phyloP scores from a whole-genome alignment of 2,113 vertebrate genomes.

The Cheilinus undulatus region DNA sequence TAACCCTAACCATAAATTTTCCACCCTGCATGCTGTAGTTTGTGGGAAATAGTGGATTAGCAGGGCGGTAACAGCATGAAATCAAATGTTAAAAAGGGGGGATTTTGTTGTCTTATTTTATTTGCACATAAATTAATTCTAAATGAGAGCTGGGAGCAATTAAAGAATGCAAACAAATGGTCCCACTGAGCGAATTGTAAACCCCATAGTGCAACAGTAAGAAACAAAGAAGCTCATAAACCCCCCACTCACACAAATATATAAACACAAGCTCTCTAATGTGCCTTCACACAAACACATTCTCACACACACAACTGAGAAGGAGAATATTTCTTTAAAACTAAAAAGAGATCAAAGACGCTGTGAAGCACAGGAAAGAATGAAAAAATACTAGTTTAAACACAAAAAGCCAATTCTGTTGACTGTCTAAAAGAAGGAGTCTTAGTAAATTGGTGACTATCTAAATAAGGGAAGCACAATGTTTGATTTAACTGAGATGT shows the following conservation, averaged over 20 bases:
- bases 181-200: neutral
- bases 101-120: conserved; percentile 24
- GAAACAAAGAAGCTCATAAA: conserved; percentile 12
- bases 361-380: conserved; percentile 23
- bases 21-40: conserved; percentile 55
- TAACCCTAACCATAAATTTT: conserved; percentile 63
- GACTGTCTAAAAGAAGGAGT: too few species aligned
- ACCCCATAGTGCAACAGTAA: neutral
- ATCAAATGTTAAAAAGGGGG: neutral
- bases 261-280: neutral
- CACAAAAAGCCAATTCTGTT: conserved; percentile 19
- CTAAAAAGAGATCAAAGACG: conserved; percentile 20
- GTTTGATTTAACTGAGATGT: too few species aligned
- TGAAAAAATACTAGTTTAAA: conserved; percentile 24
- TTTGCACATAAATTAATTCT: conserved; percentile 24
- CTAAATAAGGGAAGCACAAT: too few species aligned
- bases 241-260: neutral
- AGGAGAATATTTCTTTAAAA: conserved; percentile 33
- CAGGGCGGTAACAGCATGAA: conserved; percentile 20
- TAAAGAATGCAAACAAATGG: conserved; percentile 19
- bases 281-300: neutral
- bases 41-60: conserved; percentile 41
- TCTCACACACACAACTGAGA: neutral
- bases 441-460: too few species aligned
- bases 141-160: conserved; percentile 26